Base-by-base conservation (phyloP, 2,888 invertebrate species). In the Antitype chi region DNA sequence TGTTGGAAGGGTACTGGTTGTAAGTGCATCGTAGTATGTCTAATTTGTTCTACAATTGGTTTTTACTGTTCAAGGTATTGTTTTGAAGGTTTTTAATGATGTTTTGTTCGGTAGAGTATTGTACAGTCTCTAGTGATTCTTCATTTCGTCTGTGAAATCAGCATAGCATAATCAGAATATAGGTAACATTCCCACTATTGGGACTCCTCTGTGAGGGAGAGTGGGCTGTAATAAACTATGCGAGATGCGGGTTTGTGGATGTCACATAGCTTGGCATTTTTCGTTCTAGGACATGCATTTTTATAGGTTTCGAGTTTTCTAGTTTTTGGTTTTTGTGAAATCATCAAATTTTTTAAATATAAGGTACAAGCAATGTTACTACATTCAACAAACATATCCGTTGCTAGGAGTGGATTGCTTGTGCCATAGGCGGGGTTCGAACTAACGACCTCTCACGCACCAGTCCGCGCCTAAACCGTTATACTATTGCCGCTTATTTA, bases 391-490 rank as follows among this genome's bases (percentile, higher is more conserved):
- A 25, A 49, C 25, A 3, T 9, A 15, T 23, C 32, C 17, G 17
- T 38, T 25, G 4, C 23, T 32, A 25, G 11, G 2, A 71, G 20
- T 71, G 1, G 13, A 17, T 49, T 59, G 0, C 23, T 62, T n/a
- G 7, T 3, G 8, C 15, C 1, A 25, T 15, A 15, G 17, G 4
- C 8, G 20, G 7, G 28, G n/a, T 23, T 60, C 28, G 59, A 76
- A 60, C 43, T 76, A 52, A n/a, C 52, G 38, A 52, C 76, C 69
- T 60, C n/a, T 68, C n/a, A n/a, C 28, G 15, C 59, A 32, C 38
- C 13, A 78, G 17, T 47, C 53, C 15, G 1, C n/a, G 15, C 38
- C n/a, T 38, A 2, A 28, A n/a, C 43, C 20, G 32, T 62, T 53
- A 57, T 0, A 8, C 13, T 47, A 13, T 38, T 13, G 4, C 13